Conservation (phyloP, 2,888 invertebrate species). For the Rhogogaster chlorosoma region DNA sequence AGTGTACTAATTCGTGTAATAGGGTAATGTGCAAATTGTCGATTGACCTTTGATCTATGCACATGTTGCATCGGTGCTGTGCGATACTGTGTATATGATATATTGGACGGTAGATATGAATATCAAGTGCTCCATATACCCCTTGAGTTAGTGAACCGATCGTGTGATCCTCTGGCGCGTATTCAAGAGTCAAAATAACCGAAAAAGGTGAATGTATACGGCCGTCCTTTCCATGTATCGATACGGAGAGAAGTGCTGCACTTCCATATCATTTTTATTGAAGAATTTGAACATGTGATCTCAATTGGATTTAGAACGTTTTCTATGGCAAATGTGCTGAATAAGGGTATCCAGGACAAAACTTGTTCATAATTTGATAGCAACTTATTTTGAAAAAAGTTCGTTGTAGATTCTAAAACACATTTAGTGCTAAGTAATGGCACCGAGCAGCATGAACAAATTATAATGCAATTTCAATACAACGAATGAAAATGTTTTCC, state of each 20-base stretch:
- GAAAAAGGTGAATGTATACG: not conserved
- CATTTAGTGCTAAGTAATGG: not conserved
- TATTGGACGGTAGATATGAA: slow-evolving; percentile 22
- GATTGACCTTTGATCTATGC: slow-evolving; percentile 30
- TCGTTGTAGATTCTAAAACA: no score
- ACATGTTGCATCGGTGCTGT: slow-evolving; percentile 12
- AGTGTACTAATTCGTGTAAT: slow-evolving; percentile 2
- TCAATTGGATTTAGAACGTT: not conserved
- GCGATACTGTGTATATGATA: not conserved
- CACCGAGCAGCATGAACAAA: not conserved
- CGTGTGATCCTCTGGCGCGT: not conserved
- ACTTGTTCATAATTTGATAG: no score
- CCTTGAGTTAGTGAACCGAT: slow-evolving; percentile 3
- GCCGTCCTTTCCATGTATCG: not conserved
- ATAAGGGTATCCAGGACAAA: no score
- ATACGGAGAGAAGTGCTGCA: not conserved
- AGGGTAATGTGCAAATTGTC: slow-evolving; percentile 17
- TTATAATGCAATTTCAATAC: not conserved
- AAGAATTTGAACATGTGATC: not conserved
- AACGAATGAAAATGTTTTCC: not conserved
- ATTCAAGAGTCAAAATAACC: slow-evolving; percentile 31
- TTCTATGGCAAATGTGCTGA: no score
- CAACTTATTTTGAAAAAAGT: no score
- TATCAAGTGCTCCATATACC: slow-evolving; percentile 10
- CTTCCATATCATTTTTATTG: not conserved